Evolutionary conservation across 2,113 vertebrate genomes (phyloP), one percentile per base, ranked within the genome.

Genomic region (Struthio camelus): DNA sequence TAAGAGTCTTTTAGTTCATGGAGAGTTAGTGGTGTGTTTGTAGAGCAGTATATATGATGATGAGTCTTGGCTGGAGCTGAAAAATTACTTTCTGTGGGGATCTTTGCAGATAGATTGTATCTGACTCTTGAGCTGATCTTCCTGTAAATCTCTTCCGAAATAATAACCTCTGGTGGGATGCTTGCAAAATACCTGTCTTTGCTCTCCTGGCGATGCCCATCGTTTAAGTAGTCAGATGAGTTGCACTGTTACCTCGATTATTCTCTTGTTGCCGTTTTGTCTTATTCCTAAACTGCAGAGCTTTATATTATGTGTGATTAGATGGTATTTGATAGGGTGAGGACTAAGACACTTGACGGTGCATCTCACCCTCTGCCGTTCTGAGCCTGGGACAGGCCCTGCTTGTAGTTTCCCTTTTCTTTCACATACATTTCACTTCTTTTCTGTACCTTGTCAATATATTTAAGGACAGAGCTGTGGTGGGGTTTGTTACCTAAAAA

Each of bases 221-320:
- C 0, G 0, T 50, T 80, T 73, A 22, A n/a, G 20, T 69, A 58
- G 28, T 78, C 64, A 65, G 40, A 50, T 2, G 17, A 28, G 25
- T 14, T 44, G 22, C 27, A 3, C 19, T 66, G 0, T 44, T 69
- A 17, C 18, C 42, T 15, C 34, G 42, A 34, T 59, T 61, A 51
- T 20, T 24, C 4, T 42, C n/a, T 51, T 69, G 14, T 28, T 88
- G 12, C 42, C 10, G 53, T 87, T 92, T 83, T 65, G 16, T 66
- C 54, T 56, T 56, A 27, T 2, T 34, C 5, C 2, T 30, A 27
- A 88, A 14, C 4, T 59, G 48, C 42, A 24, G 44, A 34, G 36
- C 23, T 51, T 44, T 61, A 12, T n/a, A 9, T 62, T 22, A 3
- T 2, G 9, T 16, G 44, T 20, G 2, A n/a, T n/a, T 70, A 11